A percentile compares a stretch with the other conserved stretches of the same genome.
Conservation (phyloP, 2,113 vertebrate genomes). For the Albula glossodonta region DNA sequence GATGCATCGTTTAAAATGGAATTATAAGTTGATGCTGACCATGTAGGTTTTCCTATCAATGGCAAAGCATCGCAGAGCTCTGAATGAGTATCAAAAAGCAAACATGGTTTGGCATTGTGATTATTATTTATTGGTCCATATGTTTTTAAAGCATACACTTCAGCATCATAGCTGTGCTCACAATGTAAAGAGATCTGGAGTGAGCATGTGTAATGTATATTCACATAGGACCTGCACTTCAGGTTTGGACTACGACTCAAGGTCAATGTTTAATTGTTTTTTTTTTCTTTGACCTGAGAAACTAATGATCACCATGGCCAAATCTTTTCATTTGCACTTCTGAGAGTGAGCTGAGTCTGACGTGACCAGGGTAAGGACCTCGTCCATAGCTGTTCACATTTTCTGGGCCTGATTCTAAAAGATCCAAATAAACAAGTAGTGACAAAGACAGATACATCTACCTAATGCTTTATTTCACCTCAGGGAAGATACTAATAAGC, state of each 20-base stretch:
- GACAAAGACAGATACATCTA: slow-evolving; percentile 6
- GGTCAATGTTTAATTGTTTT: not conserved
- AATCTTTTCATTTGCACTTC: not conserved
- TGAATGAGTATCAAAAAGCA: not conserved
- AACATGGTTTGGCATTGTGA: too few species aligned
- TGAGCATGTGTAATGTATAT: not conserved
- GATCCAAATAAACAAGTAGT: not conserved
- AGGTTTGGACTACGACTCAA: not conserved
- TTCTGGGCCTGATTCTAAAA: not conserved
- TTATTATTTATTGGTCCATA: too few species aligned
- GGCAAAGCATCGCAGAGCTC: not conserved
- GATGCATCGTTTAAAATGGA: not conserved
- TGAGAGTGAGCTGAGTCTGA: not conserved
- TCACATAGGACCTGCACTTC: not conserved
- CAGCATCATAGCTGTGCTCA: not conserved
- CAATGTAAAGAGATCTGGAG: not conserved
- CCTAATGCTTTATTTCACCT: slow-evolving; percentile 49
- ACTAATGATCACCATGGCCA: slow-evolving; percentile 40
- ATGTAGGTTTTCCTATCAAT: not conserved
- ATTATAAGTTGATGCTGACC: not conserved
- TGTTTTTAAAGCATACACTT: not conserved
- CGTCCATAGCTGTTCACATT: not conserved
- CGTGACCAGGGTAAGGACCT: not conserved
- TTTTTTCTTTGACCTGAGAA: slow-evolving; percentile 48
- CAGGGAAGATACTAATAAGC: slow-evolving; percentile 57